phyloP scores from a whole-genome alignment of 1,140 invertebrate genomes.

The Lasioglossum albipes region DNA sequence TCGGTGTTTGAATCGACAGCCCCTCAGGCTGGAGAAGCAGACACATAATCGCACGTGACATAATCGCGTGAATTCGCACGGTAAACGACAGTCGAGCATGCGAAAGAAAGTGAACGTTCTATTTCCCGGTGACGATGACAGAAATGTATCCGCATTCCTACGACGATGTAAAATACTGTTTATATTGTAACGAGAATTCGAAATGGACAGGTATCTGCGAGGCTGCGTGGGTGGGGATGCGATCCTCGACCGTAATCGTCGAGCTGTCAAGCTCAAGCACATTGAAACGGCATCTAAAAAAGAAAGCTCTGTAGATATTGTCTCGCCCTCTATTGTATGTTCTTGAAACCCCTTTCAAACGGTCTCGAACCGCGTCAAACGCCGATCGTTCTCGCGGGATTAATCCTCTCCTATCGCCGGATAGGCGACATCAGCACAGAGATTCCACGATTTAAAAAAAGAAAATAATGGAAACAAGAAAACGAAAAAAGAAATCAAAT shows the following conservation, averaged over 20 bases:
- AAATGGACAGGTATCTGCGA: slow-evolving; percentile 13
- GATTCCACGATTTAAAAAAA: neutral
- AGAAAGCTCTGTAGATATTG: neutral
- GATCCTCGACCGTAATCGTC: neutral
- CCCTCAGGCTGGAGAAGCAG: too few species aligned
- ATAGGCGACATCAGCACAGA: neutral
- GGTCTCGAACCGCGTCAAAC: neutral
- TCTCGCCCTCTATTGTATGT: neutral
- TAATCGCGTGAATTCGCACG: too few species aligned
- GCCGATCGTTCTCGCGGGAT: neutral
- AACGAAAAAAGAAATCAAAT: neutral
- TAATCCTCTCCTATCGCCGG: neutral
- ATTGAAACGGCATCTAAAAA: too few species aligned
- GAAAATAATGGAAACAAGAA: neutral
- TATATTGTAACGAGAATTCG: slow-evolving; percentile 25
- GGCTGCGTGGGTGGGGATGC: neutral
- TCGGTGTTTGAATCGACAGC: too few species aligned
- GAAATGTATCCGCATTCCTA: slow-evolving; percentile 19
- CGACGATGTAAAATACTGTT: slow-evolving; percentile 26
- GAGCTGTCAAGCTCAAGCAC: too few species aligned
- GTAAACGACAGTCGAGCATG: neutral
- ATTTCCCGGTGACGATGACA: neutral
- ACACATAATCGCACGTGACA: too few species aligned
- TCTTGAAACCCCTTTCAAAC: neutral
- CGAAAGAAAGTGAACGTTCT: neutral